These are phyloP conservation scores for Brachymystax lenok DNA, from an alignment of 2,797 vertebrate species.

Conservation along the genomic window DNA sequence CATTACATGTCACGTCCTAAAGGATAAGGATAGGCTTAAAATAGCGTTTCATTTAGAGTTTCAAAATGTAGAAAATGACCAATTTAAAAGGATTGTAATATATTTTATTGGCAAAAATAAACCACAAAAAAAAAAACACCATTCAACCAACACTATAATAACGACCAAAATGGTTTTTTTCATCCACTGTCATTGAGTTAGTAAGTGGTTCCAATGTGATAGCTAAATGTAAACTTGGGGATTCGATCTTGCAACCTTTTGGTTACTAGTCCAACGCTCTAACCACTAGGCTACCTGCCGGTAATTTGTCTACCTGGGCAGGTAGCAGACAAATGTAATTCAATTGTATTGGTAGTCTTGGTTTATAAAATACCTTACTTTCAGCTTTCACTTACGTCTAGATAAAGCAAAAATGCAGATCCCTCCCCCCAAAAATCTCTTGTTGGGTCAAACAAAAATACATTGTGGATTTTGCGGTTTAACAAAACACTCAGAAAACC, in stretches of 20 bases:
- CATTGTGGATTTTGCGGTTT: not conserved
- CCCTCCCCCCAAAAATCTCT: not conserved
- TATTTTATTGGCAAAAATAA: constrained; percentile 58
- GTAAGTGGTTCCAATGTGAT: constrained; percentile 6
- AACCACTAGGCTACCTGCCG: too few relatives aligned
- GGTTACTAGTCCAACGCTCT: too few relatives aligned
- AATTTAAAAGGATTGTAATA: constrained; percentile 27
- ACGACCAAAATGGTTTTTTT: constrained; percentile 5
- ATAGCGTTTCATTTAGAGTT: too few relatives aligned
- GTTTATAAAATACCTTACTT: constrained; percentile 38
- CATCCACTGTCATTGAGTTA: not conserved
- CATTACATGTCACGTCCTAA: too few relatives aligned
- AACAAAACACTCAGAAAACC: too few relatives aligned
- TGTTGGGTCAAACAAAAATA: not conserved
- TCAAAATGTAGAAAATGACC: too few relatives aligned
- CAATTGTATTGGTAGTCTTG: not conserved
- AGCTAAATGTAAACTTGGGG: constrained; percentile 24
- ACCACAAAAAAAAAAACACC: constrained; percentile 34
- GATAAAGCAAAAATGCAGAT: constrained; percentile 19
- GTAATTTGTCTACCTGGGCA: too few relatives aligned
- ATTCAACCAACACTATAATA: not conserved
- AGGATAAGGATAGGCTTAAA: too few relatives aligned
- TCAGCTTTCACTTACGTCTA: constrained; percentile 25
- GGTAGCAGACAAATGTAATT: too few relatives aligned
- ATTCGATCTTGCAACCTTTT: too few relatives aligned